phyloP scores from a whole-genome alignment of 64 coral and sea anemone species.

The Montipora cactus region DNA sequence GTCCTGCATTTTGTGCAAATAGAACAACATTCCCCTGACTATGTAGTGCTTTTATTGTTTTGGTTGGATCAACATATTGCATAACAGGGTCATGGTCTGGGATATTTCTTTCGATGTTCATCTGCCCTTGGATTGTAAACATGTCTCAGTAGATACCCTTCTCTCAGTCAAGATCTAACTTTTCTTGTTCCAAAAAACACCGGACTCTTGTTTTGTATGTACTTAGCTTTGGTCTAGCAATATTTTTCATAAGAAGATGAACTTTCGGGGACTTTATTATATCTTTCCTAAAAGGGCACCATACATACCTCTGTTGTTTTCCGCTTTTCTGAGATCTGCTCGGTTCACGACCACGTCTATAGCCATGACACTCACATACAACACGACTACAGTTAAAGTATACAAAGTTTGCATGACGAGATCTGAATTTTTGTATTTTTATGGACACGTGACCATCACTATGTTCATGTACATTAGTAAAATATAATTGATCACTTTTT shows the following conservation, averaged over 20 bases:
- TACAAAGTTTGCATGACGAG: constrained; percentile 54
- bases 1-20: constrained; percentile 57
- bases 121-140: constrained; percentile 15
- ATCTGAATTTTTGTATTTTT: constrained; percentile 65
- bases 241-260: constrained; percentile 5
- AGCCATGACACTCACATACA: constrained; percentile 33
- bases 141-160: neutral
- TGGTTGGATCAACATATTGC: constrained; percentile 47
- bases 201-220: neutral
- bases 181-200: too few species aligned
- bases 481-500: too few species aligned
- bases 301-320: neutral
- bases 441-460: constrained; percentile 27
- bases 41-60: constrained; percentile 64
- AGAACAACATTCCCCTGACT: constrained; percentile 58
- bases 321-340: too few species aligned
- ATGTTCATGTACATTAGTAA: neutral
- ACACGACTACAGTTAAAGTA: constrained; percentile 60
- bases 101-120: constrained; percentile 10
- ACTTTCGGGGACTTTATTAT: neutral
- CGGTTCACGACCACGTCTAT: neutral
- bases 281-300: too few species aligned
- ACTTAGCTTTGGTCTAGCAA: too few species aligned
- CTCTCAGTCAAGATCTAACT: neutral
- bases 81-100: neutral